phyloP scores from a whole-genome alignment of 1,140 invertebrate species.

The Sitophilus oryzae region DNA sequence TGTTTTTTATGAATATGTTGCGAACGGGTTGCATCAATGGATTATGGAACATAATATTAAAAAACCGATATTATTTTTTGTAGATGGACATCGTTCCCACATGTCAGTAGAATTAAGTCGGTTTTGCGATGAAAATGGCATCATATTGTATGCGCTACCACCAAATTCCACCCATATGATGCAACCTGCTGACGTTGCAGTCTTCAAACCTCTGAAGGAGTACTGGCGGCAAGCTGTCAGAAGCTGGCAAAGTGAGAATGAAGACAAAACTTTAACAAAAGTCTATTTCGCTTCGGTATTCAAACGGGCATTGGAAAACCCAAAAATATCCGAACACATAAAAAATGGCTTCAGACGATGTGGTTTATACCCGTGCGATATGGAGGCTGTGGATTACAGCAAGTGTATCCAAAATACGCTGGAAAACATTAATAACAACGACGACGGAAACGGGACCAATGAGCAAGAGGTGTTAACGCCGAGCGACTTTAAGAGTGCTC shows the following conservation, averaged over 20 bases:
- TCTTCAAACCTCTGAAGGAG: conserved; percentile 38
- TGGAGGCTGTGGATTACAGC: too few species aligned
- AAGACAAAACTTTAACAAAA: conserved; percentile 7
- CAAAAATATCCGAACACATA: too few species aligned
- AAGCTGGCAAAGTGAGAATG: conserved; percentile 17
- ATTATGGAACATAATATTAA: conserved; percentile 34
- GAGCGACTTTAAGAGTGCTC: too few species aligned
- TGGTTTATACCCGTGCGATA: too few species aligned
- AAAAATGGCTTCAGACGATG: too few species aligned
- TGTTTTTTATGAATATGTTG: conserved; percentile 42
- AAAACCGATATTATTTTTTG: conserved; percentile 39
- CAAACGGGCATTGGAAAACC: too few species aligned
- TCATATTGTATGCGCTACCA: conserved; percentile 41
- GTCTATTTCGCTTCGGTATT: too few species aligned
- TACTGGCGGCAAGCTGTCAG: conserved; percentile 36
- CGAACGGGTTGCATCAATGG: conserved; percentile 38
- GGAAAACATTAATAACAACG: too few species aligned
- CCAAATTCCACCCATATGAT: conserved; percentile 45
- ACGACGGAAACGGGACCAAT: too few species aligned
- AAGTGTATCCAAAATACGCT: too few species aligned
- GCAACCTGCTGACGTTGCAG: conserved; percentile 42
- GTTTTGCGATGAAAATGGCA: conserved; percentile 40
- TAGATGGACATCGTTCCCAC: conserved; percentile 44
- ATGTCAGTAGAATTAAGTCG: conserved; percentile 38
- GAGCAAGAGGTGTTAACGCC: too few species aligned